These are phyloP conservation scores for Araneus ventricosus DNA, from an alignment of 1,140 invertebrate genomes.

Conservation along the genomic window DNA sequence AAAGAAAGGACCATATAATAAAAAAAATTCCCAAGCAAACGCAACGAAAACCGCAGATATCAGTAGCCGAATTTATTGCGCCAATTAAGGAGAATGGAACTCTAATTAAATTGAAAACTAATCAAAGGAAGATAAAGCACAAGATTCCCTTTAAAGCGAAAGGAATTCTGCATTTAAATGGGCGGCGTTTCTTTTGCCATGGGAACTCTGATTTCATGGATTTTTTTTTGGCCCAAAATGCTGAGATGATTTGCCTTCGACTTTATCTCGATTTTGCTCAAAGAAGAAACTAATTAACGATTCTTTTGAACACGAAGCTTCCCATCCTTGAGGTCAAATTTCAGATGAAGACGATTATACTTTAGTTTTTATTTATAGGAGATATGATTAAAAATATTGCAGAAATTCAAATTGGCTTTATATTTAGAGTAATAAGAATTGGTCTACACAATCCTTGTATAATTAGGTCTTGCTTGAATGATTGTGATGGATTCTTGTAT, in stretches of 20 bases:
- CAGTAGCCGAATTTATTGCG: slow-evolving; percentile 17
- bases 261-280: background rate
- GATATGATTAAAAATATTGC: too few relatives aligned
- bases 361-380: too few relatives aligned
- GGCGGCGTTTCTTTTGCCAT: slow-evolving; percentile 28
- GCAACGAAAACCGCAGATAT: background rate
- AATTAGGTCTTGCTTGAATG: too few relatives aligned
- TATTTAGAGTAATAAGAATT: too few relatives aligned
- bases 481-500: too few relatives aligned
- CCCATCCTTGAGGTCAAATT: background rate
- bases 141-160: background rate
- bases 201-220: background rate
- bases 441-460: too few relatives aligned
- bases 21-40: background rate
- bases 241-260: background rate
- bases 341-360: background rate
- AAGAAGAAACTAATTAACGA: slow-evolving; percentile 7
- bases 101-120: slow-evolving; percentile 61
- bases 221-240: slow-evolving; percentile 22
- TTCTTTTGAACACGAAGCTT: background rate
- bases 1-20: too few relatives aligned
- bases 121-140: slow-evolving; percentile 50
- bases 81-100: slow-evolving; percentile 46
- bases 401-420: too few relatives aligned
- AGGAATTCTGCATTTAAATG: slow-evolving; percentile 16